Base-by-base conservation (phyloP, 1,140 invertebrate genomes). In the Bombus picipes region DNA sequence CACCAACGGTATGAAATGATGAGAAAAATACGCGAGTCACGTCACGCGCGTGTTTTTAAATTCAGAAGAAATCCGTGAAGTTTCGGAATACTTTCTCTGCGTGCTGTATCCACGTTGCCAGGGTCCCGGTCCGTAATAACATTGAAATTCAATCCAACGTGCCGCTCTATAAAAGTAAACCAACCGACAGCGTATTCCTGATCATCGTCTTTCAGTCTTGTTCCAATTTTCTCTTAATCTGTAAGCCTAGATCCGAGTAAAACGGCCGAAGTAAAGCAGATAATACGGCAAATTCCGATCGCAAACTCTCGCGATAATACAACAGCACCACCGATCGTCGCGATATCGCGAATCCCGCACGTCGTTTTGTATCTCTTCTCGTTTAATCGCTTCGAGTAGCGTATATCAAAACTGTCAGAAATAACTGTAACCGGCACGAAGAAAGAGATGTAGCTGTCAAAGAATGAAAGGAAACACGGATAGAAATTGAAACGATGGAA, bases 91-190 rank as follows among this genome's bases (percentile, higher is more conserved):
- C 41, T 74, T 66, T 15, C 22, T 13, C 65, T 3, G 18, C 13
- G 8, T 34, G 43, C 39, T n/a, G 78, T 62, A 57, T 72, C 85
- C 43, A 77, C 39, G 34, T 77, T 47, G 25, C n/a, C 59, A 53
- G n/a, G 6, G n/a, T 47, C 13, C 71, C 76, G 81, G 53, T 71
- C 75, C 87, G 83, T 86, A 89, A 88, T 89, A 88, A 89, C 83
- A 88, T 88, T 89, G 88, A 89, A 89, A 89, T 89, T 88, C 88
- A 89, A 89, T 89, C 79, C 87, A 71, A 70, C 87, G 75, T 86
- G 62, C 87, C 74, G 72, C 37, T 41, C 62, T 13, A 82, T 86
- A 88, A 89, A 88, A 85, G 76, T 70, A 89, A 89, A 88, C 87
- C 72, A 32, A 71, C 78, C 75, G 41, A 70, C 37, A 37, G 59